Evolutionary conservation across 2,888 invertebrate species (phyloP), one percentile per base, ranked within the genome.

Genomic region (Elaeidobius kamerunicus): DNA sequence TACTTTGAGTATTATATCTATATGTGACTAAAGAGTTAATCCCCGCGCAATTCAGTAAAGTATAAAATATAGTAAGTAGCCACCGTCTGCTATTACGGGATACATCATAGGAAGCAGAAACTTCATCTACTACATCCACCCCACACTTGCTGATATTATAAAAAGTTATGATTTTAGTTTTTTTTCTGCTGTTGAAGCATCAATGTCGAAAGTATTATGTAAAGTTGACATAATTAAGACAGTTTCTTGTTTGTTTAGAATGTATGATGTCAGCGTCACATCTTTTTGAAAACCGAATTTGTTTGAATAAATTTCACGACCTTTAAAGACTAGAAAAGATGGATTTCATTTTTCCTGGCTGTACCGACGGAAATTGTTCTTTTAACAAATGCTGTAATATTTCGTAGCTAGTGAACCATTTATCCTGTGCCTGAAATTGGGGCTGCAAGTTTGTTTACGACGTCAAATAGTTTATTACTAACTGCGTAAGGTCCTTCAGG

Each of bases 381-480:
- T 3, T 7, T 30, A 30, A 11, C 12, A 30, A 12, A 11, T 30
- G 4, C 12, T 6, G 30, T 11, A 30, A 7, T 4, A 30, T 9
- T 4, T 4, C 6, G 12, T 30, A 30, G 12, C 5, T 30, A 30
- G 30, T 48, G 32, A 53, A 60, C 58, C 57, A 59, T 38, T 59
- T 60, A 28, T 59, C 59, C 52, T 2, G 59, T 39, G n/a, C 38
- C 23, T 43, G 17, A 17, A 20, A 59, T 23, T 6, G 59, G 52
- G 11, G 20, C 14, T 15, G 43, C 15, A 7, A 58, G 30, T 35
- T 59, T 27, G 9, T 38, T 11, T 2, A 60, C 59, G 6, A 59
- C 32, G 42, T 54, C 55, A 7, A 7, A 12, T 20, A 54, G 47
- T 27, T 43, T 56, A 23, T 60, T 60, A 20, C 57, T 53, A 7